These are phyloP conservation scores for Amphipyra tragopoginis DNA, from an alignment of 2,888 invertebrate species.

Conservation along the genomic window DNA sequence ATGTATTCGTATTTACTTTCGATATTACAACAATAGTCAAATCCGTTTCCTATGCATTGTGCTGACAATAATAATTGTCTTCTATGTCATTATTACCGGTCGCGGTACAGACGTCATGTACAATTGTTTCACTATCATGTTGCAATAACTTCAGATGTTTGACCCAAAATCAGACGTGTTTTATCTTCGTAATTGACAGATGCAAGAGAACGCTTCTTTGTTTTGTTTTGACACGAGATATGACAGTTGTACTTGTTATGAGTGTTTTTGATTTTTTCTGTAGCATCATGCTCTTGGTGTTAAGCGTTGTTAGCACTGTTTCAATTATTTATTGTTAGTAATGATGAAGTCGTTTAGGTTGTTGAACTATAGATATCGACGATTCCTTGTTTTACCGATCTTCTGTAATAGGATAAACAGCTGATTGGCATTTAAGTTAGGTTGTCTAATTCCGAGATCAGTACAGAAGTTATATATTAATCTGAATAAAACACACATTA, in stretches of 20 bases:
- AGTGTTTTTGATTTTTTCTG: too few species aligned
- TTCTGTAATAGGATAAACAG: too few species aligned
- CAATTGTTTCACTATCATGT: slow-evolving; percentile 66
- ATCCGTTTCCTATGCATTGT: slow-evolving; percentile 58
- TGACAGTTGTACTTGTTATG: slow-evolving; percentile 14
- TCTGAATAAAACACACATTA: neutral
- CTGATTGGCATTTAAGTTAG: too few species aligned
- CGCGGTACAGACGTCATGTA: slow-evolving; percentile 34
- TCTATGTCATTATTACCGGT: slow-evolving; percentile 48
- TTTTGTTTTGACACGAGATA: slow-evolving; percentile 23
- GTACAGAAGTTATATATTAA: neutral
- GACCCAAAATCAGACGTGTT: slow-evolving; percentile 68
- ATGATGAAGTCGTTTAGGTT: too few species aligned
- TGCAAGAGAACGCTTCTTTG: slow-evolving; percentile 58
- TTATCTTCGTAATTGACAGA: slow-evolving; percentile 71
- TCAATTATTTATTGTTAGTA: too few species aligned
- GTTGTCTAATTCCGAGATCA: too few species aligned
- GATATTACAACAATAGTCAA: slow-evolving; percentile 47
- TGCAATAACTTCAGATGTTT: slow-evolving; percentile 71
- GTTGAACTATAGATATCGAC: too few species aligned
- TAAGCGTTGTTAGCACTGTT: too few species aligned
- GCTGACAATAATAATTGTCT: slow-evolving; percentile 54
- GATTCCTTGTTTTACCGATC: too few species aligned
- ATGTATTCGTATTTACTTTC: slow-evolving; percentile 48
- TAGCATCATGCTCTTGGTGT: too few species aligned